Conservation (phyloP, 2,113 vertebrate species). For the Oncorhynchus kisutch region DNA sequence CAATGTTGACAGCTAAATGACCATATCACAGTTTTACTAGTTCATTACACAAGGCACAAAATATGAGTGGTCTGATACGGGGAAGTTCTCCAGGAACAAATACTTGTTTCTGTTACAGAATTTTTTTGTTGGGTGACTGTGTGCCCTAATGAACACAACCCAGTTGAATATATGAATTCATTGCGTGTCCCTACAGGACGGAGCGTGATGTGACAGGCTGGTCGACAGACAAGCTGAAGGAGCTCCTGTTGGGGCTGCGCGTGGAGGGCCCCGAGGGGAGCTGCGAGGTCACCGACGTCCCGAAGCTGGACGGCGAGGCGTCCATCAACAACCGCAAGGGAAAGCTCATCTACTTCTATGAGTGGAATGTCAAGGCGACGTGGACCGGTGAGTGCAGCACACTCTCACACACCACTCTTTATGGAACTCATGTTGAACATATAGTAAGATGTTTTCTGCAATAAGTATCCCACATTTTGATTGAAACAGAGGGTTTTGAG, state of each 20-base stretch:
- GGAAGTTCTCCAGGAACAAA: not conserved
- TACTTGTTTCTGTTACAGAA: not conserved
- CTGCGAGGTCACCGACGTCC: constrained; percentile 93
- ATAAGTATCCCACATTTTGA: no score
- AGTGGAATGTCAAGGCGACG: constrained; percentile 88
- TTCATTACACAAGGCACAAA: no score
- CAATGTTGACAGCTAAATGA: no score
- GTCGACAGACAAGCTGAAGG: constrained; percentile 92
- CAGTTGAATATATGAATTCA: not conserved
- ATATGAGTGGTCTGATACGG: no score
- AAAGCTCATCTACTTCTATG: constrained; percentile 97
- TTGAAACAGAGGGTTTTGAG: no score
- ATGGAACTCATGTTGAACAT: no score
- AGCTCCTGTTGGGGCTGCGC: constrained; percentile 79
- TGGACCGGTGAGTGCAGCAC: constrained; percentile 82
- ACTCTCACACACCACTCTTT: no score
- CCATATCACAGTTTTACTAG: no score
- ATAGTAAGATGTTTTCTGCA: no score
- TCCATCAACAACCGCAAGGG: constrained; percentile 98
- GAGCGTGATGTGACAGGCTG: constrained; percentile 94
- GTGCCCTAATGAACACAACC: not conserved
- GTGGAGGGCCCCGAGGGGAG: constrained; percentile 84
- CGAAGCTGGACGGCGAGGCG: constrained; percentile 90
- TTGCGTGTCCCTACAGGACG: constrained; percentile 76
- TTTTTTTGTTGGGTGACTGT: not conserved